Base-by-base conservation (phyloP, 1,140 invertebrate species). In the Spodoptera frugiperda region DNA sequence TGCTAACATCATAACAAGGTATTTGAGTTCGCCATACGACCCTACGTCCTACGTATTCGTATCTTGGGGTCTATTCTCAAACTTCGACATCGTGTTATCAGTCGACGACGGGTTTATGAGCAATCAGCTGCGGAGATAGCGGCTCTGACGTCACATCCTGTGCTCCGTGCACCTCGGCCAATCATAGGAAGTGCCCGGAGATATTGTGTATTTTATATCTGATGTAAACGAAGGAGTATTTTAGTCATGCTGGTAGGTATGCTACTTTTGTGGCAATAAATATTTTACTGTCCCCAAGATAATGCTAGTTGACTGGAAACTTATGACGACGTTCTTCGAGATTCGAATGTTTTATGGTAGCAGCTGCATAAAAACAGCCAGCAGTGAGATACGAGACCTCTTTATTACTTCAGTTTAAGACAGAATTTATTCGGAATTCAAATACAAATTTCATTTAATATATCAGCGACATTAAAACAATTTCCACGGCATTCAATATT, bases 111-210 rank as follows among this genome's bases (percentile, higher is more conserved):
- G 80, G 81, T 88, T 89, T 88, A 88, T 82, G 86, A 87, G 86
- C 84, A 87, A 87, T 89, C 84, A 84, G 79, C 80, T 61, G 55
- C 44, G 51, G 76, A 81, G 85, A 89, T 87, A 88, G 74, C 80
- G 77, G 78, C 46, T 73, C 78, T 84, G 82, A 86, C 84, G 83
- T 87, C 83, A 86, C 84, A 68, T 86, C 87, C 85, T 79, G 63
- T 51, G 70, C 65, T 78, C 70, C 33, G 33, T 55, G 75, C 77
- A 78, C 74, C 73, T 82, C 76, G 61, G 71, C 73, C 80, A 83
- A 78, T 80, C 73, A 61, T 49, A 77, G 72, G 79, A 67, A 78
- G 77, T 75, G 57, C 72, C 72, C 72, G 57, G 39, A 75, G 46
- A 75, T 75, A 75, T 65, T 65, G 59, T 54, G 30, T 53, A 70